phyloP scores from a whole-genome alignment of 2,797 vertebrate genomes.

The Malurus splendens region DNA sequence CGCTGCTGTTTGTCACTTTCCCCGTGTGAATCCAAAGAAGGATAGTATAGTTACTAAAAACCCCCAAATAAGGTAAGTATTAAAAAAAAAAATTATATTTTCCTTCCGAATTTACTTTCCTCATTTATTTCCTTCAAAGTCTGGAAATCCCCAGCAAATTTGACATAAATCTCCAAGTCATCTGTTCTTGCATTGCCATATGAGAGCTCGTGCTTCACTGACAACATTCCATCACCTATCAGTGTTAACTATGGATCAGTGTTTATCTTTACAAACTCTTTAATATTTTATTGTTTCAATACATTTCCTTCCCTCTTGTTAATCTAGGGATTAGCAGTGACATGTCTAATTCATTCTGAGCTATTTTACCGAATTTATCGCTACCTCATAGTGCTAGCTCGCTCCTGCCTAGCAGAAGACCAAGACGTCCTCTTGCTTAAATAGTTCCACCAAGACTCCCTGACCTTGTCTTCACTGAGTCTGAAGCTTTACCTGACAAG shows the following conservation, averaged over 20 bases:
- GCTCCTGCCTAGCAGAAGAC: neutral
- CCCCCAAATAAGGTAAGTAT: neutral
- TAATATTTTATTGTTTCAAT: conserved; percentile 34
- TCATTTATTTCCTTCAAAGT: neutral
- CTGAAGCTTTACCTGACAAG: neutral
- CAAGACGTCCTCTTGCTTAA: neutral
- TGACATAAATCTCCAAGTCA: neutral
- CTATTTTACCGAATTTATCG: neutral
- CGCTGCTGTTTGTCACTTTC: neutral
- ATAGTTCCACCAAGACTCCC: neutral
- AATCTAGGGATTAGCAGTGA: conserved; percentile 30
- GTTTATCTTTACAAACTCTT: conserved; percentile 23
- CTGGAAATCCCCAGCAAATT: neutral
- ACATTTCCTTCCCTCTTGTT: conserved; percentile 26
- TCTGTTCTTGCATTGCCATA: neutral
- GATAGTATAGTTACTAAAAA: neutral
- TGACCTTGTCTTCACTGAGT: neutral
- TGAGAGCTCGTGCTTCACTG: neutral
- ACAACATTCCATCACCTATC: neutral
- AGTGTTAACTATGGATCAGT: neutral
- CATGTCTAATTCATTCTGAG: conserved; percentile 14
- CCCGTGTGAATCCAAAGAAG: neutral
- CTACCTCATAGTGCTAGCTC: neutral
- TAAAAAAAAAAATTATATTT: neutral
- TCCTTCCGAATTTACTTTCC: neutral